phyloP scores from a whole-genome alignment of 2,888 invertebrate genomes.

The Tipula helvola region DNA sequence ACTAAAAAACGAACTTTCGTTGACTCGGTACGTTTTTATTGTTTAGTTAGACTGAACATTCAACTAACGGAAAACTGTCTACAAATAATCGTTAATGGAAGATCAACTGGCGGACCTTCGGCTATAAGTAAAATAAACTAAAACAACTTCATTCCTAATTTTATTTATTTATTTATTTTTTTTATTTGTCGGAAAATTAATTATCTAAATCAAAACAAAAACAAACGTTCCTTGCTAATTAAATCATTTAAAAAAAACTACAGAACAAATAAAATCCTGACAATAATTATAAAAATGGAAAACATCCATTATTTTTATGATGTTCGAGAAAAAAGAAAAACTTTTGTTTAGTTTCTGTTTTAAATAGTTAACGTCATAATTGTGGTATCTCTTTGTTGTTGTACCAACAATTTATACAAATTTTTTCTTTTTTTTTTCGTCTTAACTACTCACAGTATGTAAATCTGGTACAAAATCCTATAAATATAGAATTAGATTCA shows the following conservation, averaged over 20 bases:
- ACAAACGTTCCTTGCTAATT: background rate
- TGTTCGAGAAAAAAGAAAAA: background rate
- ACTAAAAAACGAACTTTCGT: no score
- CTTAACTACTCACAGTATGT: slow-evolving; percentile 19
- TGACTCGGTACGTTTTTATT: no score
- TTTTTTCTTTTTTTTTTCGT: background rate
- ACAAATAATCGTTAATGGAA: no score
- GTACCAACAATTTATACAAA: background rate
- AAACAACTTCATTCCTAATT: background rate
- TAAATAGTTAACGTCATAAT: background rate
- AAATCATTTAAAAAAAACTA: background rate
- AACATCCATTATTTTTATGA: background rate
- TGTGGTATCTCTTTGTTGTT: background rate
- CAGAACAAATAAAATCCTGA: background rate
- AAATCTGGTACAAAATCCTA: slow-evolving; percentile 19
- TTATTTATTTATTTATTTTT: background rate
- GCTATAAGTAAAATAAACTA: background rate
- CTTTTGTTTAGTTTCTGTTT: background rate
- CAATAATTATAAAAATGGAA: background rate
- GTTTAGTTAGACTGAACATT: no score
- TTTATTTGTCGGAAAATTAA: background rate
- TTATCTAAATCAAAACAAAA: background rate
- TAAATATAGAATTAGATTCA: slow-evolving; percentile 13
- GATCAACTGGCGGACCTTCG: no score
- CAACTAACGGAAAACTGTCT: no score